Conservation (phyloP, 1,140 invertebrate species). For the Drepana arcuata region DNA sequence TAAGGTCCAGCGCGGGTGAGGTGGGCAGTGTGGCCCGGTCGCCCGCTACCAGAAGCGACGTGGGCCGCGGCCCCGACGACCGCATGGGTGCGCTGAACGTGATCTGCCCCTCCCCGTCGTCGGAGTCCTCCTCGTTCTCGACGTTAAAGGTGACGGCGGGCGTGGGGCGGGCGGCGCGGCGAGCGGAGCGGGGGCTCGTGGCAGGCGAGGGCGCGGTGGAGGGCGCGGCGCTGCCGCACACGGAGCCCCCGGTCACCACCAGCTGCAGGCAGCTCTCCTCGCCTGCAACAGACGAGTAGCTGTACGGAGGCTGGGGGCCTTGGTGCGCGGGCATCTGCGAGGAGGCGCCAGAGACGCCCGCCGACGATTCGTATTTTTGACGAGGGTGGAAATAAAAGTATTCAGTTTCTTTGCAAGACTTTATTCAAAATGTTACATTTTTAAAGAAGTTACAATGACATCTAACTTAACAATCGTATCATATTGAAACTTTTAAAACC, state of each 20-base stretch:
- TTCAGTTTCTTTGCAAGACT: too few species aligned
- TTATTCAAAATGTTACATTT: too few species aligned
- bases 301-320: constrained; percentile 15
- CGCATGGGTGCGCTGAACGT: constrained; percentile 32
- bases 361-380: too few species aligned
- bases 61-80: constrained; percentile 27
- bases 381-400: too few species aligned
- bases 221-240: constrained; percentile 1
- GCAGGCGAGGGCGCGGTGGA: constrained; percentile 11
- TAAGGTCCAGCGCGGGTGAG: constrained; percentile 31
- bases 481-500: too few species aligned
- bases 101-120: constrained; percentile 43
- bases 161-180: constrained; percentile 21
- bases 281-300: constrained; percentile 33
- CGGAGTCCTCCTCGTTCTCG: constrained; percentile 43
- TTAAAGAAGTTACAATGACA: too few species aligned
- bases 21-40: constrained; percentile 30
- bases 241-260: too few species aligned
- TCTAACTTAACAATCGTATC: too few species aligned
- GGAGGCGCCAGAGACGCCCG: too few species aligned
- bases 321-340: too few species aligned
- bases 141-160: constrained; percentile 55
- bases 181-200: constrained; percentile 12
- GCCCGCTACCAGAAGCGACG: constrained; percentile 35
- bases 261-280: constrained; percentile 33